A percentile compares a stretch with the other conserved stretches of the same genome.
Evolutionary conservation across 2,113 vertebrate genomes (phyloP).

Genomic region (Clarias batrachus): DNA sequence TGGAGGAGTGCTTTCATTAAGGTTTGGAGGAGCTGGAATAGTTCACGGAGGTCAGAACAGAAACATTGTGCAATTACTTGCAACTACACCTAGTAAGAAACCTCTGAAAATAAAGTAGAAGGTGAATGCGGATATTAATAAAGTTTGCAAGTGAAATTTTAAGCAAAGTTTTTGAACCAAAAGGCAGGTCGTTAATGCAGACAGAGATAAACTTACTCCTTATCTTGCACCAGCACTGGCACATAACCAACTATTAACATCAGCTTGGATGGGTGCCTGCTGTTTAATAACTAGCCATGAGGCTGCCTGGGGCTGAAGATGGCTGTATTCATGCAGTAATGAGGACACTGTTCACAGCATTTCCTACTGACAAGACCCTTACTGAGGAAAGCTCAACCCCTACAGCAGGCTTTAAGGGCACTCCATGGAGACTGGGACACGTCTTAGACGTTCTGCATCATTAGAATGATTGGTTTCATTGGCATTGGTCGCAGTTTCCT

Average conservation of each 20-base stretch:
- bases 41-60: conserved; percentile 11
- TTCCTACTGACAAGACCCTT: conserved; percentile 12
- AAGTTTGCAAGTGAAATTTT: conserved; percentile 1
- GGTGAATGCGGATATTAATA: neutral
- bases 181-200: neutral
- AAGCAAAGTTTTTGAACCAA: neutral
- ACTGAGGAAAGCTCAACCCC: conserved; percentile 13
- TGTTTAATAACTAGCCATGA: conserved; percentile 16
- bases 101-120: neutral
- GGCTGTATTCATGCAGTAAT: conserved; percentile 29
- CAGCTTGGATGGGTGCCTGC: neutral
- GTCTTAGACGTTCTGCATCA: neutral
- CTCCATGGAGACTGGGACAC: conserved; percentile 5
- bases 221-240: neutral
- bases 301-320: conserved; percentile 16
- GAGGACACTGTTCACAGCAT: conserved; percentile 23
- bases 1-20: conserved; percentile 60
- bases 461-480: neutral
- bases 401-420: conserved; percentile 22
- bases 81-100: neutral
- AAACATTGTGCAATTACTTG: conserved; percentile 11
- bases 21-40: conserved; percentile 58
- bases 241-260: conserved; percentile 8
- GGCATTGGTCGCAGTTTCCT: neutral
- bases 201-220: neutral